phyloP scores from a whole-genome alignment of 2,888 invertebrate species.

The Timema podura region DNA sequence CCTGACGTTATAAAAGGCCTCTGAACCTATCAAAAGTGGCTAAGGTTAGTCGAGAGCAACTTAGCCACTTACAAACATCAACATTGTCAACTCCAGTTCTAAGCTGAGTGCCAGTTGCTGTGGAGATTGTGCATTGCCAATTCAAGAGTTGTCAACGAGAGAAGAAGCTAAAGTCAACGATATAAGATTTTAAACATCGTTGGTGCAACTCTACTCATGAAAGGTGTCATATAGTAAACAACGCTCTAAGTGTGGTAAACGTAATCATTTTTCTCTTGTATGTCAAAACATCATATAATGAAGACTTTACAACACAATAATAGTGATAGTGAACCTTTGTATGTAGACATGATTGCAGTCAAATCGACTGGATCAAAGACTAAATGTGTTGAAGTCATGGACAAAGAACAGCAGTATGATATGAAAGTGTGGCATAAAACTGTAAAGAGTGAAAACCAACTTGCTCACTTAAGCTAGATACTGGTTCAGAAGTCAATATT shows the following conservation, averaged over 20 bases:
- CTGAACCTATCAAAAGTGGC: too few species aligned
- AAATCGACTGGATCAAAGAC: background rate
- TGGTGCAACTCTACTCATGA: too few species aligned
- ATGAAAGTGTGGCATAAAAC: background rate
- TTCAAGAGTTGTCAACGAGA: too few species aligned
- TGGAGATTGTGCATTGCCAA: too few species aligned
- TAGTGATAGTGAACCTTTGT: background rate
- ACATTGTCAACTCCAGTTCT: too few species aligned
- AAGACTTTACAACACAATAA: background rate
- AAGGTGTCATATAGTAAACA: too few species aligned
- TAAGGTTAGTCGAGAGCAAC: too few species aligned
- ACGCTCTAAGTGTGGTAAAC: background rate
- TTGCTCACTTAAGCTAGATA: slow-evolving; percentile 3
- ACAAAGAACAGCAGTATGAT: background rate
- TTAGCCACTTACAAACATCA: too few species aligned
- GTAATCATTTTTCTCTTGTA: background rate
- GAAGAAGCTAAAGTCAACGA: too few species aligned
- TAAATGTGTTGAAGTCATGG: background rate
- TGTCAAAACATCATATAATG: background rate
- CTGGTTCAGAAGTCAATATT: slow-evolving; percentile 13
- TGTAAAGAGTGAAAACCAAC: background rate
- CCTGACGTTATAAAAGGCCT: too few species aligned
- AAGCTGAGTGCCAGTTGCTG: too few species aligned
- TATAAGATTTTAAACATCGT: too few species aligned
- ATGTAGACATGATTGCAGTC: background rate